A percentile compares a stretch with the other conserved stretches of the same genome.
These are phyloP conservation scores for Berghia stephanieae DNA, from an alignment of 1,140 invertebrate species.

Conservation along the genomic window DNA sequence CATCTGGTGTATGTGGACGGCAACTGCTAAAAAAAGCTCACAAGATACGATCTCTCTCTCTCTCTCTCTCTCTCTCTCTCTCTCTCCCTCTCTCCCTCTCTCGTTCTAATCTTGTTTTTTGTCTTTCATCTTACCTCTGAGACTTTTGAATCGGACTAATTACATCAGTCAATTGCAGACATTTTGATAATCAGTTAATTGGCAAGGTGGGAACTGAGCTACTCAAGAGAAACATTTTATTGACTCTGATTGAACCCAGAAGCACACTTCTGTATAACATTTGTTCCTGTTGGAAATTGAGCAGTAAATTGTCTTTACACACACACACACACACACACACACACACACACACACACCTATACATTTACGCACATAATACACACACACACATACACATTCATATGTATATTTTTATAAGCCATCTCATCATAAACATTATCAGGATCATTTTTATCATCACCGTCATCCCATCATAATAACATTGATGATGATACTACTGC, in stretches of 20 bases:
- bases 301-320: no score
- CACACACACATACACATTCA: conserved; percentile 15
- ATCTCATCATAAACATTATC: background rate
- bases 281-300: no score
- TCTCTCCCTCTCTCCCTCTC: conserved; percentile 14
- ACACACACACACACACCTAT: conserved; percentile 5
- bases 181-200: background rate
- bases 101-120: background rate
- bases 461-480: background rate
- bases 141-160: background rate
- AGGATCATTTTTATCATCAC: background rate
- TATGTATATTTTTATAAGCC: background rate
- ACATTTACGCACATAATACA: background rate
- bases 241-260: no score
- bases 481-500: background rate
- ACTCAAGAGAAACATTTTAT: no score
- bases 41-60: no score
- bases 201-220: no score
- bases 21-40: no score
- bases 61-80: conserved; percentile 13
- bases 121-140: background rate
- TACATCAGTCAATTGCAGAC: background rate
- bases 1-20: no score
- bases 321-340: background rate
- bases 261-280: no score